Evolutionary conservation across 2,797 vertebrate genomes (phyloP).

Genomic region (Rhabdophis nuchalis): DNA sequence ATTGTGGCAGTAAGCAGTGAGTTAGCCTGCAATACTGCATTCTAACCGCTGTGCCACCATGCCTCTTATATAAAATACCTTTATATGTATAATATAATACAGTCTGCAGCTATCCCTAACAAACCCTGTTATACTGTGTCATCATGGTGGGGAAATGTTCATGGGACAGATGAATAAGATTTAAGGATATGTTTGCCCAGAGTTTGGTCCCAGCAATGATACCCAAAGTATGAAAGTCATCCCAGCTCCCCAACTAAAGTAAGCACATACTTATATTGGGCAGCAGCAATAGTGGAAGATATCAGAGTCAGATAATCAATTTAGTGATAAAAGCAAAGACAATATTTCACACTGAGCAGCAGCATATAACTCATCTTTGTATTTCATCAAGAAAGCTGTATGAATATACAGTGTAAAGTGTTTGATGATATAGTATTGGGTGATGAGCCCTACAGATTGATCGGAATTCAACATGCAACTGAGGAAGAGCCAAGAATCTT

Average conservation of each 20-base stretch:
- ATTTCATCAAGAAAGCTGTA: neutral
- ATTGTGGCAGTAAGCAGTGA: neutral
- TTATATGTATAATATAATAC: neutral
- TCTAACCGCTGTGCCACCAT: neutral
- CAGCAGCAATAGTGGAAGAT: neutral
- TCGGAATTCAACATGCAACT: neutral
- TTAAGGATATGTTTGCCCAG: neutral
- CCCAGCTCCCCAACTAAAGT: neutral
- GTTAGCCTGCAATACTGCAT: neutral
- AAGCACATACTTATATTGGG: neutral
- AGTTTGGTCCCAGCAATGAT: neutral
- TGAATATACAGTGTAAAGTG: neutral
- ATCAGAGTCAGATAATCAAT: neutral
- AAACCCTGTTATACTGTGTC: neutral
- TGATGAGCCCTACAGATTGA: neutral
- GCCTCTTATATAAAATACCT: neutral
- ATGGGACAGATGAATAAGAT: neutral
- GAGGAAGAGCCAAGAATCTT: neutral
- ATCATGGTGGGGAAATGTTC: neutral
- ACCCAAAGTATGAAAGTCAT: neutral
- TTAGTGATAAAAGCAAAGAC: neutral
- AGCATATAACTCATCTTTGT: neutral
- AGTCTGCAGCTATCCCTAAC: neutral
- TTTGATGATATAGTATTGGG: neutral
- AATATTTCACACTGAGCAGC: neutral